These are phyloP conservation scores for Tinea pellionella DNA, from an alignment of 2,888 invertebrate genomes.

Conservation along the genomic window DNA sequence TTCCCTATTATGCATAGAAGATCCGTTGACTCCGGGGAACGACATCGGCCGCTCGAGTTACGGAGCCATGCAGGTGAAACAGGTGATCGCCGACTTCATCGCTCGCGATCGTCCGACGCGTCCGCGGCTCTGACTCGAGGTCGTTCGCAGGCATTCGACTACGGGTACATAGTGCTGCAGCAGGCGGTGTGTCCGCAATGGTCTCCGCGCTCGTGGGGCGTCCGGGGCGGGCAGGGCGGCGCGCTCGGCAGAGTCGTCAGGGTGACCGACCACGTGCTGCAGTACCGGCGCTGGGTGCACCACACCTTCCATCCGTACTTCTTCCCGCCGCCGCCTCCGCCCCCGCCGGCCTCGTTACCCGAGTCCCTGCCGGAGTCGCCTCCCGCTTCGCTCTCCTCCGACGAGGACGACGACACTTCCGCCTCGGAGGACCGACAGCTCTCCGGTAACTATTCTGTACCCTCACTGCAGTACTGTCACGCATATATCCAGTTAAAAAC, in stretches of 20 bases:
- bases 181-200: slow-evolving; percentile 74
- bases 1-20: slow-evolving; percentile 96
- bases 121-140: no score
- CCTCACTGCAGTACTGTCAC: no score
- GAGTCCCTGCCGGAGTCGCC: not conserved
- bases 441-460: not conserved
- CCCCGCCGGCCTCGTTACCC: not conserved
- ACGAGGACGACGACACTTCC: not conserved
- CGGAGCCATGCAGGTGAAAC: slow-evolving; percentile 83
- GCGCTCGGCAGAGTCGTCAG: slow-evolving; percentile 92
- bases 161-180: slow-evolving; percentile 88
- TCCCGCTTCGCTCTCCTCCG: slow-evolving; percentile 17
- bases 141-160: slow-evolving; percentile 86
- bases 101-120: no score
- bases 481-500: no score
- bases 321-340: slow-evolving; percentile 36
- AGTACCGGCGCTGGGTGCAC: slow-evolving; percentile 66
- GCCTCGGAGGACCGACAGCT: not conserved
- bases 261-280: slow-evolving; percentile 91
- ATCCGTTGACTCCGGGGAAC: slow-evolving; percentile 95
- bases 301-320: slow-evolving; percentile 56
- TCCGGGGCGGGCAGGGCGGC: slow-evolving; percentile 55
- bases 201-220: slow-evolving; percentile 27
- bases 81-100: slow-evolving; percentile 26
- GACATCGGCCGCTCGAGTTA: slow-evolving; percentile 98